Percentiles rank a stretch among this genome's conserved stretches.
Evolutionary conservation across 2,888 invertebrate genomes (phyloP).

Genomic region (Xanthorhoe designata): DNA sequence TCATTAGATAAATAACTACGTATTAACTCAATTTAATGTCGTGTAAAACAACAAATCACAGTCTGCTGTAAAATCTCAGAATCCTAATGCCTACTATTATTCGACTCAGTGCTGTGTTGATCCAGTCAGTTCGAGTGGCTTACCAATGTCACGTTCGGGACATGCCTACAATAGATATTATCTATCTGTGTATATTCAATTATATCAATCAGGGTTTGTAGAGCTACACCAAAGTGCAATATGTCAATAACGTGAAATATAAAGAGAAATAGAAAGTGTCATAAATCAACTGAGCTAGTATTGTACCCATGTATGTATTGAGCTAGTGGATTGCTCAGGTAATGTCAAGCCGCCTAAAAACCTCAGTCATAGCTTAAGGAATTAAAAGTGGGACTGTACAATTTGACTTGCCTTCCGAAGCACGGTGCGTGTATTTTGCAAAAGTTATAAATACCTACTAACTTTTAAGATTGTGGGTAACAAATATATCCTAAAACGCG

Average conservation of each 20-base stretch:
- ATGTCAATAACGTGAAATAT: background rate
- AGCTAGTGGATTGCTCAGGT: too few relatives aligned
- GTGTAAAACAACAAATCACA: too few relatives aligned
- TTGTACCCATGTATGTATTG: background rate
- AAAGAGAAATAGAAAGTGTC: background rate
- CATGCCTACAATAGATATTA: background rate
- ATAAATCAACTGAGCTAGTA: background rate
- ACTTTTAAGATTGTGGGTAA: too few relatives aligned
- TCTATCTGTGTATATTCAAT: background rate
- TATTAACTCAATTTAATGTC: too few relatives aligned
- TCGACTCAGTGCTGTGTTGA: background rate
- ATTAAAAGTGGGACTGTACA: too few relatives aligned
- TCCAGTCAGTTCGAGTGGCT: constrained; percentile 1
- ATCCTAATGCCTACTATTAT: background rate
- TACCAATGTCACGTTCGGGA: background rate
- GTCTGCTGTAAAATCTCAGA: background rate
- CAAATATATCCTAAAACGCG: too few relatives aligned
- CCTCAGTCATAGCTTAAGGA: too few relatives aligned
- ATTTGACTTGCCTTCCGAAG: too few relatives aligned
- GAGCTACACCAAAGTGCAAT: background rate
- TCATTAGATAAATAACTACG: too few relatives aligned
- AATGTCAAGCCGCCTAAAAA: too few relatives aligned
- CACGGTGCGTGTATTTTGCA: too few relatives aligned
- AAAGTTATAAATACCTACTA: too few relatives aligned
- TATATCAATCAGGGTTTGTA: constrained; percentile 1